Conservation (phyloP, 2,113 vertebrate genomes). For the Peromyscus polionotus region DNA sequence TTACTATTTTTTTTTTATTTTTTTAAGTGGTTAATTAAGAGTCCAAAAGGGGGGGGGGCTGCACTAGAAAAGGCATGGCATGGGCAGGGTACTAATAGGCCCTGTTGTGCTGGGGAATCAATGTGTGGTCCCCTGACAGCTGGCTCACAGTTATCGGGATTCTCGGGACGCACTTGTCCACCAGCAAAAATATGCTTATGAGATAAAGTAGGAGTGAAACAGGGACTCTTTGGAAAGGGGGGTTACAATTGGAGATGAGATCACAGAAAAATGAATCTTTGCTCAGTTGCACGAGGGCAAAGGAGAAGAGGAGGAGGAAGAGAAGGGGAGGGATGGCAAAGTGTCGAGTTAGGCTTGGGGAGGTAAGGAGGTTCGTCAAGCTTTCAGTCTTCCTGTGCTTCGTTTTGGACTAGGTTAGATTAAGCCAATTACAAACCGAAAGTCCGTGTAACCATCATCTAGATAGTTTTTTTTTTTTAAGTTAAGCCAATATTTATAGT, state of each 20-base stretch:
- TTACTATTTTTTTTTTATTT: neutral
- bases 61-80: neutral
- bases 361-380: neutral
- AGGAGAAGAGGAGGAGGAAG: too few relatives aligned
- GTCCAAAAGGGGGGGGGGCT: neutral
- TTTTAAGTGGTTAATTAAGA: neutral
- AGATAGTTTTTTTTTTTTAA: neutral
- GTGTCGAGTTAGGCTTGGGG: neutral
- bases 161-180: neutral
- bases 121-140: neutral
- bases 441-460: neutral
- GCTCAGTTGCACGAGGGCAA: neutral
- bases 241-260: neutral
- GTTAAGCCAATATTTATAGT: slow-evolving; percentile 27
- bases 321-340: too few relatives aligned
- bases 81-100: neutral
- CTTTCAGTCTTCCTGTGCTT: neutral
- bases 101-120: neutral
- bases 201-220: neutral
- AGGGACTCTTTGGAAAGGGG: neutral
- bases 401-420: neutral
- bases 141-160: neutral
- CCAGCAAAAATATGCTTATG: neutral
- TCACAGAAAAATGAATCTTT: neutral
- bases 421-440: neutral